A percentile compares a stretch with the other conserved stretches of the same genome.
phyloP scores from a whole-genome alignment of 35 echinoderm and acorn worm genomes.

The Patiria miniata region DNA sequence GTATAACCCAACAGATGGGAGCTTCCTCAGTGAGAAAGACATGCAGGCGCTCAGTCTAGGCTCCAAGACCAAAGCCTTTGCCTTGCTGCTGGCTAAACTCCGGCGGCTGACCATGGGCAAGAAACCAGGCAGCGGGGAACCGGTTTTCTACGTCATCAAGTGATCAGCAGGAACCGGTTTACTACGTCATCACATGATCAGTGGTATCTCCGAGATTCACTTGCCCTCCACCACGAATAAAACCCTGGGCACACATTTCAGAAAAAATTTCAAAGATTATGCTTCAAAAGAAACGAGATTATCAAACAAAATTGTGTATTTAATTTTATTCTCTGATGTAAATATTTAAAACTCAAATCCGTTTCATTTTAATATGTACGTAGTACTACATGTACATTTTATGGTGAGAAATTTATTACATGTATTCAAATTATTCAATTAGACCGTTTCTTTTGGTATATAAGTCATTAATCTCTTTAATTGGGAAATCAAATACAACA shows the following conservation, averaged over 20 bases:
- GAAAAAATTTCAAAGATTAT: background rate
- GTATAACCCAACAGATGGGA: background rate
- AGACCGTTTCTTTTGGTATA: no score
- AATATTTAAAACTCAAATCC: no score
- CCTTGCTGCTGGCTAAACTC: conserved; percentile 32
- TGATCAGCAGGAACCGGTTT: background rate
- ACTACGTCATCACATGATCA: background rate
- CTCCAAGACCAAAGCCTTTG: background rate
- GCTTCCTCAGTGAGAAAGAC: conserved; percentile 7
- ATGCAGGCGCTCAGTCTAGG: conserved; percentile 5
- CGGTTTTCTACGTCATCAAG: conserved; percentile 11
- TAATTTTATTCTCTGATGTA: no score
- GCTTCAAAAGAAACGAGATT: no score
- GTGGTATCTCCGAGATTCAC: background rate
- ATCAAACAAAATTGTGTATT: no score
- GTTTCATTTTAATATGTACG: no score
- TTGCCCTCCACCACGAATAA: no score
- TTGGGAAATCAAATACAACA: no score
- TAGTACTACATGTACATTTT: no score
- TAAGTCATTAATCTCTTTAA: no score
- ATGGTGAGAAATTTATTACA: no score
- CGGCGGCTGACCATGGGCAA: background rate
- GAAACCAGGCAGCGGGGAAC: background rate
- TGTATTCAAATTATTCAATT: no score
- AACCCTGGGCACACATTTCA: background rate